Conservation (phyloP, 2,888 invertebrate species). For the Phaedon cochleariae region DNA sequence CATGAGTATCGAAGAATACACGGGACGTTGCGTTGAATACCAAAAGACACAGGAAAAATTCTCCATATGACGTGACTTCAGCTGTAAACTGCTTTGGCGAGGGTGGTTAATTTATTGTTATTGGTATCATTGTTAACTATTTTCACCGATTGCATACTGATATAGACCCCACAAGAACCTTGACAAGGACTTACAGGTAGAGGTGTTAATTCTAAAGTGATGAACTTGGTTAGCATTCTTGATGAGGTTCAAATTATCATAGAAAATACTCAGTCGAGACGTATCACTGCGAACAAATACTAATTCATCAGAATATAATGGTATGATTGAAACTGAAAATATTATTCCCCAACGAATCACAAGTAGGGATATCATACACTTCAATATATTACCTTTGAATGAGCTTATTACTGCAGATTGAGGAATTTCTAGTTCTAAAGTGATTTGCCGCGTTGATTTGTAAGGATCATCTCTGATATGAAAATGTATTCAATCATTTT, state of each 20-base stretch:
- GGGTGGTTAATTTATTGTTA: conserved; percentile 62
- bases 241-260: conserved; percentile 8
- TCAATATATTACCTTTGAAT: too few species aligned
- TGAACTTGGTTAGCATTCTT: conserved; percentile 17
- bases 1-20: conserved; percentile 56
- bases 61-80: conserved; percentile 51
- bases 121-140: conserved; percentile 61
- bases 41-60: conserved; percentile 53
- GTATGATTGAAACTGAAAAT: too few species aligned
- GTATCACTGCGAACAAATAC: too few species aligned
- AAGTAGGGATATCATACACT: too few species aligned
- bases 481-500: too few species aligned
- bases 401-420: too few species aligned
- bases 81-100: conserved; percentile 45
- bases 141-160: conserved; percentile 56
- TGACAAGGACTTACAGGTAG: conserved; percentile 33
- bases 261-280: too few species aligned
- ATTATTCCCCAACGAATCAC: too few species aligned
- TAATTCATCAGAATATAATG: too few species aligned
- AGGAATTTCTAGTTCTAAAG: too few species aligned
- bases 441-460: too few species aligned
- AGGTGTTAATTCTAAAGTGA: conserved; percentile 24
- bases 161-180: conserved; percentile 56
- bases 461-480: too few species aligned
- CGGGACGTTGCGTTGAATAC: conserved; percentile 47